A percentile compares a stretch with the other conserved stretches of the same genome.
Evolutionary conservation across 1,140 invertebrate species (phyloP).

Genomic region (Sipha flava): DNA sequence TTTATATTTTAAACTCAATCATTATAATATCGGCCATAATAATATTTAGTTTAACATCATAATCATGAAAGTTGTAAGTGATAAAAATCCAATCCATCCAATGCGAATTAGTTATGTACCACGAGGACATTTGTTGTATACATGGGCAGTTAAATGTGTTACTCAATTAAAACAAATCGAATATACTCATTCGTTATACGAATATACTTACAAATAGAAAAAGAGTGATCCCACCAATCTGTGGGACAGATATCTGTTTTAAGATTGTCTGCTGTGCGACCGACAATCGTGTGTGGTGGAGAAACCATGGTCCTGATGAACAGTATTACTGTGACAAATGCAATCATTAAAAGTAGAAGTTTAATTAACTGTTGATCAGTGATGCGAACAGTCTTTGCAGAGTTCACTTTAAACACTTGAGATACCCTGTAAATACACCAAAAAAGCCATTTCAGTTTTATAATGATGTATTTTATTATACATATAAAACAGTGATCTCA

Average conservation of each 20-base stretch:
- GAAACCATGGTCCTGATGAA: slow-evolving; percentile 80
- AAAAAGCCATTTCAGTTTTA: neutral
- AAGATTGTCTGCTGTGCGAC: slow-evolving; percentile 72
- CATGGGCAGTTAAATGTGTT: too few species aligned
- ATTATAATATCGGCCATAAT: too few species aligned
- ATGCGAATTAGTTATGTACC: too few species aligned
- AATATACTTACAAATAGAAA: slow-evolving; percentile 82
- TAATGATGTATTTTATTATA: too few species aligned
- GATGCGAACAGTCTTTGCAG: slow-evolving; percentile 89
- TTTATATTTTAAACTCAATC: too few species aligned
- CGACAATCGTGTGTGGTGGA: slow-evolving; percentile 77
- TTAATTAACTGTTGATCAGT: slow-evolving; percentile 87
- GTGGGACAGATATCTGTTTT: slow-evolving; percentile 87
- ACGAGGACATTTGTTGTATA: too few species aligned
- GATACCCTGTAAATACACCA: slow-evolving; percentile 65
- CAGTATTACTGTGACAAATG: slow-evolving; percentile 73
- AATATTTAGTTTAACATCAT: too few species aligned
- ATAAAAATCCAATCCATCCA: too few species aligned
- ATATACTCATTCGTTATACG: too few species aligned
- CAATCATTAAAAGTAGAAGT: slow-evolving; percentile 76
- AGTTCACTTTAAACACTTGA: slow-evolving; percentile 87
- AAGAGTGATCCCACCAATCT: slow-evolving; percentile 94
- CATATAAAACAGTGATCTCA: too few species aligned
- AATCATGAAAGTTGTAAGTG: too few species aligned
- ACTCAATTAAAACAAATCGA: too few species aligned